Evolutionary conservation across 2,797 vertebrate species (phyloP), one percentile per base, ranked within the genome.

Genomic region (Xenops minutus): DNA sequence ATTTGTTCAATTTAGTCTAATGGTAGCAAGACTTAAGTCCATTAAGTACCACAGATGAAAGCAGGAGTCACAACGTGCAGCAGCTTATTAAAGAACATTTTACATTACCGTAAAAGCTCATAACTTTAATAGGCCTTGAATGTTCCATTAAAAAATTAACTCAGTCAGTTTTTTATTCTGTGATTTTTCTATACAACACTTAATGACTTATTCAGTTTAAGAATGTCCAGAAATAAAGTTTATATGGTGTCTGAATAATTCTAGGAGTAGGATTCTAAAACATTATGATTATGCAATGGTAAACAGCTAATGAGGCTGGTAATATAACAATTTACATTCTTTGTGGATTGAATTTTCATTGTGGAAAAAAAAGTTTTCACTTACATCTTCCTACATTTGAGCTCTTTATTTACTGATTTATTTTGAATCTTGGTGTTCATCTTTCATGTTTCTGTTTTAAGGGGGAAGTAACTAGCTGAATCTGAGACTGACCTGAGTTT

Each of bases 1-100:
- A 85, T 89, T 91, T 83, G 51, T 73, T 93, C 72, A 58, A 78
- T 96, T 89, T 72, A 89, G 54, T 58, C 69, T 95, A 95, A 92
- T 89, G 64, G 81, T 52, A 69, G 44, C 56, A 88, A 82, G 81
- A 75, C 72, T 76, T 84, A 76, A 87, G 58, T 86, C 46, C 64
- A 87, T 86, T 91, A 96, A 87, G 63, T 73, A 68, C 36, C 44
- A 63, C 7, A 86, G 58, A 64, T 43, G 41, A 64, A 87, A 88
- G n/a, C 46, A 20, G 56, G 48, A 95, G 26, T 77, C 82, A 74
- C 43, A 67, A 56, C 11, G 29, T 51, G 41, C n/a, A 77, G 37
- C 43, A 89, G n/a, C 36, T 84, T 92, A 59, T 74, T 88, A 75
- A 90, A 76, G 41, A 85, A 46, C 61, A 81, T 87, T 89, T 93